These are phyloP conservation scores for Eupithecia abbreviata DNA, from an alignment of 2,888 invertebrate species.

Conservation along the genomic window DNA sequence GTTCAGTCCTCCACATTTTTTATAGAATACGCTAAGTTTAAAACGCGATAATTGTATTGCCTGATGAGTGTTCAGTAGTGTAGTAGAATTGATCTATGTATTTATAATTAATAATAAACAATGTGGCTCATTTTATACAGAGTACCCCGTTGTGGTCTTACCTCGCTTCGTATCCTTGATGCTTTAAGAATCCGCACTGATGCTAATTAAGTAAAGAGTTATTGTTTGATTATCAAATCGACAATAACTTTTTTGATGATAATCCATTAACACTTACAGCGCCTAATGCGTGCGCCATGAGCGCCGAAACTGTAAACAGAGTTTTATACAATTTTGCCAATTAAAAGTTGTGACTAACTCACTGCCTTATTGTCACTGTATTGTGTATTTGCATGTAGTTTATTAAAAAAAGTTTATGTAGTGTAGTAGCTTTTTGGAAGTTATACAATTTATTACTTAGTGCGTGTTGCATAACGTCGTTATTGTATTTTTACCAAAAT, in stretches of 20 bases:
- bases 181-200: conserved; percentile 30
- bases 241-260: background rate
- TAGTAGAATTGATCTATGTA: conserved; percentile 18
- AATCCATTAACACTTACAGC: background rate
- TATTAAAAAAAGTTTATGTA: conserved; percentile 18
- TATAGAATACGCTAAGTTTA: conserved; percentile 4
- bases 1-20: conserved; percentile 14
- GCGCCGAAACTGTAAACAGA: background rate
- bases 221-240: background rate
- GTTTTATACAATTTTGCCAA: conserved; percentile 30
- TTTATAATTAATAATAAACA: background rate
- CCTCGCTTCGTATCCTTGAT: conserved; percentile 40
- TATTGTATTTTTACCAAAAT: conserved; percentile 30
- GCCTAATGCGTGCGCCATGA: background rate
- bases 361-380: conserved; percentile 20
- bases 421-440: conserved; percentile 29
- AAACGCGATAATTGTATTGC: conserved; percentile 26
- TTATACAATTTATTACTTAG: conserved; percentile 28
- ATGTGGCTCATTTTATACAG: conserved; percentile 4
- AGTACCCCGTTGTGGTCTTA: conserved; percentile 21
- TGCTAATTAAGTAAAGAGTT: conserved; percentile 9
- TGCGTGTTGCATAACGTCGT: conserved; percentile 27
- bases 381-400: conserved; percentile 17
- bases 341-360: conserved; percentile 23
- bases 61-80: conserved; percentile 42